Percentiles rank a stretch among this genome's conserved stretches.
These are phyloP conservation scores for Pangasius macronema DNA, from an alignment of 2,797 vertebrate species.

Conservation along the genomic window DNA sequence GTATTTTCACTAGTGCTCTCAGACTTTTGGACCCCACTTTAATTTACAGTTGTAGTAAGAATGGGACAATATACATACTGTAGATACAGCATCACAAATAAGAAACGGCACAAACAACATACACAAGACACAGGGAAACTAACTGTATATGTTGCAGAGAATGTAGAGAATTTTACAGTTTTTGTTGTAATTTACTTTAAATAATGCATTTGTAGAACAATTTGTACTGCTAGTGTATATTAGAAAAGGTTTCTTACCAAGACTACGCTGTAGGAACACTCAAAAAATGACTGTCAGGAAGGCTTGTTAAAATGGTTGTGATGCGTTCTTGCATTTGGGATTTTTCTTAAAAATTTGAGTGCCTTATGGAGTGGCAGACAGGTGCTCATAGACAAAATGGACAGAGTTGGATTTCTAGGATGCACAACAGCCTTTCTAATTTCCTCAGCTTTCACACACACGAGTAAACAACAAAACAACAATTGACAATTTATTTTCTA, in stretches of 20 bases:
- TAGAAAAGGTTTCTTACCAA: background rate
- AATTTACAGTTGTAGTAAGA: too few species aligned
- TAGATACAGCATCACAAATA: too few species aligned
- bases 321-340: background rate
- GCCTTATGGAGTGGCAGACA: background rate
- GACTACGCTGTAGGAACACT: background rate
- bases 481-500: background rate
- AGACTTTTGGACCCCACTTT: too few species aligned
- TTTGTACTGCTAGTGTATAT: background rate
- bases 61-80: too few species aligned
- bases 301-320: background rate
- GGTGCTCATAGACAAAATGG: background rate
- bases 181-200: background rate
- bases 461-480: background rate
- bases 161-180: background rate
- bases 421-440: background rate
- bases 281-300: background rate
- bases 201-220: background rate
- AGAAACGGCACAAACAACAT: too few species aligned
- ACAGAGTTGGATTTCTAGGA: background rate
- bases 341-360: background rate
- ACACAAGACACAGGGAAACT: too few species aligned
- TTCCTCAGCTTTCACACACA: background rate
- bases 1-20: too few species aligned
- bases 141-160: background rate